Conservation (phyloP, 2,113 vertebrate genomes). For the Columba janthina region DNA sequence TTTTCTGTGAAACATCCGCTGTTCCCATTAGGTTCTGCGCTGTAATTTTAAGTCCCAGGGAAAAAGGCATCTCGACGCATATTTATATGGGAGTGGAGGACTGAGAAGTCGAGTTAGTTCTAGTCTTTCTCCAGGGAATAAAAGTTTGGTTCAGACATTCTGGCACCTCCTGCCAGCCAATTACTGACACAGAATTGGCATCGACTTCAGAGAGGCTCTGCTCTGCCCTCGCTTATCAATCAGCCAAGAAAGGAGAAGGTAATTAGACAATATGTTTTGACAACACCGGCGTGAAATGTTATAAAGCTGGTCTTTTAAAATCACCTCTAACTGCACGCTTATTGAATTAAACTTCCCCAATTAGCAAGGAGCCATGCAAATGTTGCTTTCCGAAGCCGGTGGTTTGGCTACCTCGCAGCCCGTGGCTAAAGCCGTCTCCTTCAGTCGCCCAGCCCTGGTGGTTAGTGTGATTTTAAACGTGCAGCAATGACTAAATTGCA, state of each 20-base stretch:
- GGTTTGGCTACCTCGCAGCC: background rate
- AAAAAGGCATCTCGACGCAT: slow-evolving; percentile 21
- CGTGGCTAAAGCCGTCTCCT: background rate
- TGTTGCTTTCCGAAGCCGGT: background rate
- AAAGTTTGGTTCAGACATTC: background rate
- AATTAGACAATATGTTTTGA: slow-evolving; percentile 69
- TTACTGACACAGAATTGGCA: slow-evolving; percentile 39
- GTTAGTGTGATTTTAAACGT: background rate
- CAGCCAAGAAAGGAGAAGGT: slow-evolving; percentile 52
- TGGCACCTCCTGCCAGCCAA: slow-evolving; percentile 51
- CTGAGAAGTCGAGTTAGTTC: slow-evolving; percentile 21
- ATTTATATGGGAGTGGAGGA: background rate
- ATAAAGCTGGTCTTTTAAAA: slow-evolving; percentile 52
- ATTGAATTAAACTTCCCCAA: slow-evolving; percentile 24
- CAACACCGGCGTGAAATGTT: slow-evolving; percentile 45
- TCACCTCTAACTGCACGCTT: background rate
- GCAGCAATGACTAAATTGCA: background rate
- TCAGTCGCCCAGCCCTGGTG: background rate
- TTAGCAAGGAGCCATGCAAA: slow-evolving; percentile 42
- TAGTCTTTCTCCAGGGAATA: slow-evolving; percentile 48
- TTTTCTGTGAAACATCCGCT: slow-evolving; percentile 27
- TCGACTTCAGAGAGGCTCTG: slow-evolving; percentile 51
- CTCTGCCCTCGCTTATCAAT: slow-evolving; percentile 65
- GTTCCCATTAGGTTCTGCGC: slow-evolving; percentile 33
- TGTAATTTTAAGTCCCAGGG: slow-evolving; percentile 23